These are phyloP conservation scores for Drosophila tristis DNA, from an alignment of 1,140 invertebrate genomes.

Conservation along the genomic window DNA sequence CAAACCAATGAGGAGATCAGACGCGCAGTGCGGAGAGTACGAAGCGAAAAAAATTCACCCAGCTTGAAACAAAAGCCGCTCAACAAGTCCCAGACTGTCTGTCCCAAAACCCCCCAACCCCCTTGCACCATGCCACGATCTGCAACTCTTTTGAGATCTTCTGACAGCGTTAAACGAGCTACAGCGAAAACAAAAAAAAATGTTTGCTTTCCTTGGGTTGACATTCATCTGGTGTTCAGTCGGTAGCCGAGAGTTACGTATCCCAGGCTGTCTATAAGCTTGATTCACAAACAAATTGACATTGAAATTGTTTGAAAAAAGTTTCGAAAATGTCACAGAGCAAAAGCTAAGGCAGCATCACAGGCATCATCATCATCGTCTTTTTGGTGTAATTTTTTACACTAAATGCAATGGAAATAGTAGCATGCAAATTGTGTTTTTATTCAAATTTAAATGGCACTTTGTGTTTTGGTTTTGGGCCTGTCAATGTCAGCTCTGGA, in stretches of 20 bases:
- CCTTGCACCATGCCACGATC: background rate
- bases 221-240: slow-evolving; percentile 30
- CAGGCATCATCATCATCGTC: slow-evolving; percentile 1
- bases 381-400: slow-evolving; percentile 6
- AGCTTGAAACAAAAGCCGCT: slow-evolving; percentile 61
- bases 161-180: slow-evolving; percentile 63
- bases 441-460: slow-evolving; percentile 16
- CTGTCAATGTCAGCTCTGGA: too few species aligned
- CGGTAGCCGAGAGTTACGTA: background rate
- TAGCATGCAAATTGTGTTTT: slow-evolving; percentile 50
- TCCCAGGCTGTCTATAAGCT: slow-evolving; percentile 46
- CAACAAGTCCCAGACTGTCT: slow-evolving; percentile 38
- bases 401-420: background rate
- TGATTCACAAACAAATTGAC: slow-evolving; percentile 46
- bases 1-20: slow-evolving; percentile 68
- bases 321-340: slow-evolving; percentile 33
- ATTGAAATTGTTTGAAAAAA: slow-evolving; percentile 52
- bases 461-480: too few species aligned
- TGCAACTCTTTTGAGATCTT: slow-evolving; percentile 17
- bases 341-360: slow-evolving; percentile 6
- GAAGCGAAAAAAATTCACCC: slow-evolving; percentile 38
- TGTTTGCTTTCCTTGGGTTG: slow-evolving; percentile 16
- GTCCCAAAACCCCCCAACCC: background rate
- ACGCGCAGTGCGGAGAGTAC: slow-evolving; percentile 45
- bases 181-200: slow-evolving; percentile 24